Conservation (phyloP, 2,888 invertebrate genomes). For the Micropterix aruncella region DNA sequence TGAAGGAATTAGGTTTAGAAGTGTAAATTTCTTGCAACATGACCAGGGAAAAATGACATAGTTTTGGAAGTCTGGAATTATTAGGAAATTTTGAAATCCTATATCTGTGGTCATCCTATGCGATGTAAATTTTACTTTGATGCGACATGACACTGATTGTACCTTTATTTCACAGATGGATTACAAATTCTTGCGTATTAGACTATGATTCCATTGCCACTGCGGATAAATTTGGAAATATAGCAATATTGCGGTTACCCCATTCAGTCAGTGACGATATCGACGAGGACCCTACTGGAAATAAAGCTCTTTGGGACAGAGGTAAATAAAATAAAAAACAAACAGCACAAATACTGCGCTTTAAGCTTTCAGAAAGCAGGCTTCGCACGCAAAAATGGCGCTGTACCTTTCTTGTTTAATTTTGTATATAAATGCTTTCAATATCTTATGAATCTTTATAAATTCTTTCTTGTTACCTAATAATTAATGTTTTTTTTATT, state of each 20-base stretch:
- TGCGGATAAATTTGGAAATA: slow-evolving; percentile 96
- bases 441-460: slow-evolving; percentile 4
- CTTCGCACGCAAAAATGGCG: no score
- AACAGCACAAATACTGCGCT: not conserved
- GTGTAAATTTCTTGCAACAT: no score
- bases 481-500: no score
- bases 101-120: no score
- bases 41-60: no score
- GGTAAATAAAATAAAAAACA: slow-evolving; percentile 24
- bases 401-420: no score
- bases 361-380: slow-evolving; percentile 12
- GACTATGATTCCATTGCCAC: slow-evolving; percentile 95
- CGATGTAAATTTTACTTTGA: no score
- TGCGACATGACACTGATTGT: no score
- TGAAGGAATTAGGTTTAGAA: no score
- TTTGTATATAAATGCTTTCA: slow-evolving; percentile 3
- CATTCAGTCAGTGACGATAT: slow-evolving; percentile 92
- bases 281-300: slow-evolving; percentile 98
- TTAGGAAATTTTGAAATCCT: no score
- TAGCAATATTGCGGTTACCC: slow-evolving; percentile 81
- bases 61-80: no score
- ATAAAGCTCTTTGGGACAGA: slow-evolving; percentile 92
- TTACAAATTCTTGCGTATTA: slow-evolving; percentile 79
- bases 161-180: slow-evolving; percentile 42
- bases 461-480: no score